Evolutionary conservation across 2,888 invertebrate species (phyloP).

Genomic region (Chrysolina oricalcia): DNA sequence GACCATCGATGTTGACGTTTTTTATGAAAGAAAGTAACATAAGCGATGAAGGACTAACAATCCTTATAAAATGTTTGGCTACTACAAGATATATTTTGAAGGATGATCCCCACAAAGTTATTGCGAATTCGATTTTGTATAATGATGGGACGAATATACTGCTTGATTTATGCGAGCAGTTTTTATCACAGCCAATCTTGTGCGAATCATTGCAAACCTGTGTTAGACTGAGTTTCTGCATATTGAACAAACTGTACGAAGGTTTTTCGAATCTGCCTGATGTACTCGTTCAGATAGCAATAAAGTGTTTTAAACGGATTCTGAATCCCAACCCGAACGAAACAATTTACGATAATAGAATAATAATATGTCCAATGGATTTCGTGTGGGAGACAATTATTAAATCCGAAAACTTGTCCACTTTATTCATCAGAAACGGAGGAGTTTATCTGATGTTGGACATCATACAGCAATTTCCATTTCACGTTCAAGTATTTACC

Average conservation of each 20-base stretch:
- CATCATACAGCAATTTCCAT: conserved; percentile 65
- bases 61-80: conserved; percentile 45
- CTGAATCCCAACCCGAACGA: conserved; percentile 58
- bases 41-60: conserved; percentile 22
- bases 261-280: not conserved
- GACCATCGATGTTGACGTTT: conserved; percentile 52
- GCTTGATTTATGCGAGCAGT: conserved; percentile 30
- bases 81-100: conserved; percentile 38
- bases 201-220: conserved; percentile 30
- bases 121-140: conserved; percentile 51
- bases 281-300: conserved; percentile 30
- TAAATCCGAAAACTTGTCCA: conserved; percentile 57
- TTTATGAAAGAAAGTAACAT: conserved; percentile 34
- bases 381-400: conserved; percentile 70
- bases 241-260: conserved; percentile 14
- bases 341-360: conserved; percentile 65
- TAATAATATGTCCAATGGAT: conserved; percentile 68
- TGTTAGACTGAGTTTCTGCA: conserved; percentile 33
- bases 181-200: conserved; percentile 28
- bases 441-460: conserved; percentile 68
- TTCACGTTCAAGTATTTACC: conserved; percentile 68
- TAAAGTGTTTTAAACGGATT: conserved; percentile 53
- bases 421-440: conserved; percentile 67
- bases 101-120: conserved; percentile 31
- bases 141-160: conserved; percentile 51